Evolutionary conservation across 2,113 vertebrate species (phyloP).

Genomic region (Suncus etruscus): DNA sequence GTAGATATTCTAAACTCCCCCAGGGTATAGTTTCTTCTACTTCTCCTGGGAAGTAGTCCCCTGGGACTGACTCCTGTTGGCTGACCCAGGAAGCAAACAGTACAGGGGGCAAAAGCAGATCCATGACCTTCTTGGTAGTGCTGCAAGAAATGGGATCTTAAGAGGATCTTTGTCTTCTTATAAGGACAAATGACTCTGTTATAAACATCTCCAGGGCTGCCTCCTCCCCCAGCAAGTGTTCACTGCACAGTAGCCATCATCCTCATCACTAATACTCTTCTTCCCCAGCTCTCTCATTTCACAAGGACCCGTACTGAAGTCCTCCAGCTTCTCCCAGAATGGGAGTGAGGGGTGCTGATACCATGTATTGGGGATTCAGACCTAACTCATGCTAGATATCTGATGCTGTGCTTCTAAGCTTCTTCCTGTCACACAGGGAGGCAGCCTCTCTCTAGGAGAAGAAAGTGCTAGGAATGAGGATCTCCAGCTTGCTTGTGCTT

Average conservation of each 20-base stretch:
- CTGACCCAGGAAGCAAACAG: neutral
- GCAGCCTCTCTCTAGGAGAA: neutral
- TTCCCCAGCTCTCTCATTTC: neutral
- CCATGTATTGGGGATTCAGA: neutral
- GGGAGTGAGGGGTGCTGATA: too few relatives aligned
- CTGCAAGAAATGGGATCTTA: neutral
- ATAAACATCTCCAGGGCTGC: neutral
- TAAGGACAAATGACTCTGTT: neutral
- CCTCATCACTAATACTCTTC: neutral
- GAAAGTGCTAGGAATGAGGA: neutral
- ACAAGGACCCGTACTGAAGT: neutral
- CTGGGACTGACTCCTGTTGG: neutral
- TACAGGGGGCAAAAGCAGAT: neutral
- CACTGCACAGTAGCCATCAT: neutral
- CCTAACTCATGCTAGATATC: too few relatives aligned
- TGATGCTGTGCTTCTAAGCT: conserved; percentile 15
- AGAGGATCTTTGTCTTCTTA: neutral
- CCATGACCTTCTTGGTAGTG: neutral
- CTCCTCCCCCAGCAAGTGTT: neutral
- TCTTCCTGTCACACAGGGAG: neutral
- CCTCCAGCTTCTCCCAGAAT: neutral
- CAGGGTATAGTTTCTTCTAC: neutral
- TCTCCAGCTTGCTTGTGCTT: conserved; percentile 39
- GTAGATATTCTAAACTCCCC: neutral
- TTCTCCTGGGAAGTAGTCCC: too few relatives aligned